A percentile compares a stretch with the other conserved stretches of the same genome.
These are phyloP conservation scores for Nicator chloris DNA, from an alignment of 2,113 vertebrate species.

Conservation along the genomic window DNA sequence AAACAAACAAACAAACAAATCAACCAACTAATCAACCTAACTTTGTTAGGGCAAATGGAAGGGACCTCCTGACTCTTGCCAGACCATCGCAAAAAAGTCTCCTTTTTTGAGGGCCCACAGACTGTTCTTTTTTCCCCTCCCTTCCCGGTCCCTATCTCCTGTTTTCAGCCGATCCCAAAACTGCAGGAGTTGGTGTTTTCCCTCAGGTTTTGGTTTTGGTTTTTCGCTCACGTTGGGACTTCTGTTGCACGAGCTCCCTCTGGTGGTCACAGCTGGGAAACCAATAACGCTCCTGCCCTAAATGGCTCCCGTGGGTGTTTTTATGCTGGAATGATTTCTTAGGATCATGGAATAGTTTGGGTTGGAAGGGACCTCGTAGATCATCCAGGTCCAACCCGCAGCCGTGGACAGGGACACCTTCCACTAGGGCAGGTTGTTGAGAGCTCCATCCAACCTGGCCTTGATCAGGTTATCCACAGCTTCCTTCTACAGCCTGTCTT, in stretches of 20 bases:
- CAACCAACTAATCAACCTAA: too few relatives aligned
- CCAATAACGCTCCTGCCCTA: rapidly evolving
- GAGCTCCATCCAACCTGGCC: background rate
- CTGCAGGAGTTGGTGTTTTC: background rate
- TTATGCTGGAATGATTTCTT: background rate
- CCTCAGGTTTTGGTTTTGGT: background rate
- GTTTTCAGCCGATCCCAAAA: background rate
- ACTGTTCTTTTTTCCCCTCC: rapidly evolving
- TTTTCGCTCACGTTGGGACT: background rate
- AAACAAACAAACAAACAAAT: background rate
- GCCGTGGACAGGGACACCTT: background rate
- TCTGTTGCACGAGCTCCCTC: background rate
- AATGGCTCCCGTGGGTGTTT: background rate
- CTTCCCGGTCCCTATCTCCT: background rate
- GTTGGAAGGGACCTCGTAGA: background rate
- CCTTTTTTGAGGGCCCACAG: background rate
- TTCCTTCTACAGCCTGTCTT: background rate
- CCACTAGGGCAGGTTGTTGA: background rate
- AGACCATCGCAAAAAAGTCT: background rate
- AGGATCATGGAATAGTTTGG: background rate
- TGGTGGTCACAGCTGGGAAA: background rate
- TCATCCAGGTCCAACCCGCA: background rate
- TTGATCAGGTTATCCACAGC: background rate
- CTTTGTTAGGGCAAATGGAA: background rate
- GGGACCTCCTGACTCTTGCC: background rate